Base-by-base conservation (phyloP, 2,888 invertebrate genomes). In the Cataglyphis albicans region DNA sequence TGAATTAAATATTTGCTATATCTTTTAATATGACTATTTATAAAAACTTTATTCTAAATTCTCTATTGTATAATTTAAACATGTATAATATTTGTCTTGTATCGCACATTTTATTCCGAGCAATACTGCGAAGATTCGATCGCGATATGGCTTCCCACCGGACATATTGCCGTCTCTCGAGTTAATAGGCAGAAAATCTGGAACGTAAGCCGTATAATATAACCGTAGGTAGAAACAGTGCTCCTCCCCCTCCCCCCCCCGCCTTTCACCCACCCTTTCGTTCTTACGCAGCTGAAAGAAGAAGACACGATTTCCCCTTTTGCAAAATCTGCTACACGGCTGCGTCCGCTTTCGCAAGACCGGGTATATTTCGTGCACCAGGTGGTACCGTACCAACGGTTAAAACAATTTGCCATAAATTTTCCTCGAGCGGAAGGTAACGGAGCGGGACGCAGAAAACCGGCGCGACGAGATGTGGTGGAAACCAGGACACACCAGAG, bases 381-480 rank as follows among this genome's bases (percentile, higher is more conserved):
- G 94, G 92, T 94, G 94, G 89, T 87, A 88, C 89, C 90, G 84
- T 87, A 88, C 86, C 89, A 89, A 89, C 91, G 92, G 91, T 91
- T 93, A 91, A 93, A 94, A 93, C 93, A 93, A 93, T 93, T 93
- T 93, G 91, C 92, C 92, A 92, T 93, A 94, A 94, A 93, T 93
- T 94, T 87, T 80, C 90, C 73, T 74, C 38, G 55, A 59, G 81
- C 82, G 83, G 70, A 64, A 82, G 82, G 74, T 86, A 83, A 82
- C 65, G 82, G 70, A 80, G 25, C 80, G 52, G 55, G 44, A 35
- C 70, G 35, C 48, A 44, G 82, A 82, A 76, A 38, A 44, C 38
- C 64, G 67, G 68, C n/a, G 63, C 64, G 81, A n/a, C 82, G 83
- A 78, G 83, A 78, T 63, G 82, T 29, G 55, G 83, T 10, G 65